Conservation (phyloP, 92 coral and sea anemone genomes). For the Phenganax stokvisi region DNA sequence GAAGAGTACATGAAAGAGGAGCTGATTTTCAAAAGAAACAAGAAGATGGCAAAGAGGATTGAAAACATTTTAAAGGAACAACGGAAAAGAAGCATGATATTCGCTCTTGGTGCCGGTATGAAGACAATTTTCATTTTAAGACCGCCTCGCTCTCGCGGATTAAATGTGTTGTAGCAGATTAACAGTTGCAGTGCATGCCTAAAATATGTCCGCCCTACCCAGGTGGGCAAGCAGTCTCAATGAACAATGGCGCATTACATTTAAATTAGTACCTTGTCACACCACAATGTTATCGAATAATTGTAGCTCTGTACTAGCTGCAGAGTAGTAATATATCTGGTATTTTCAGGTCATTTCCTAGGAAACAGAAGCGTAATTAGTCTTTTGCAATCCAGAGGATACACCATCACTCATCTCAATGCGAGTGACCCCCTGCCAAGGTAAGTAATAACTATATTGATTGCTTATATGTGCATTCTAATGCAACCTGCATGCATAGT, state of each 20-base stretch:
- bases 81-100: conserved; percentile 75
- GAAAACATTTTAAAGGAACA: conserved; percentile 54
- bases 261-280: too few species aligned
- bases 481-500: not conserved
- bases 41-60: conserved; percentile 77
- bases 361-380: conserved; percentile 85
- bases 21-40: conserved; percentile 69
- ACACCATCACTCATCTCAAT: conserved; percentile 56
- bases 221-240: too few species aligned
- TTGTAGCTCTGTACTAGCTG: not conserved
- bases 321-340: not conserved
- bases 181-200: too few species aligned
- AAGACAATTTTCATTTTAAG: conserved; percentile 1
- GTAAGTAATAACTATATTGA: conserved; percentile 36
- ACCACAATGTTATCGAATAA: too few species aligned
- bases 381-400: conserved; percentile 67
- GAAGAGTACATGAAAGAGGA: conserved; percentile 67
- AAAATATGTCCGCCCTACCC: too few species aligned
- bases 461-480: not conserved
- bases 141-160: not conserved
- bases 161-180: too few species aligned
- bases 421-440: conserved; percentile 60
- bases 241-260: too few species aligned
- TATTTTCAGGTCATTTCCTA: conserved; percentile 68
- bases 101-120: conserved; percentile 91